These are phyloP conservation scores for Rambutsinella grinnellia DNA, from an alignment of 2,888 invertebrate genomes.

Conservation along the genomic window DNA sequence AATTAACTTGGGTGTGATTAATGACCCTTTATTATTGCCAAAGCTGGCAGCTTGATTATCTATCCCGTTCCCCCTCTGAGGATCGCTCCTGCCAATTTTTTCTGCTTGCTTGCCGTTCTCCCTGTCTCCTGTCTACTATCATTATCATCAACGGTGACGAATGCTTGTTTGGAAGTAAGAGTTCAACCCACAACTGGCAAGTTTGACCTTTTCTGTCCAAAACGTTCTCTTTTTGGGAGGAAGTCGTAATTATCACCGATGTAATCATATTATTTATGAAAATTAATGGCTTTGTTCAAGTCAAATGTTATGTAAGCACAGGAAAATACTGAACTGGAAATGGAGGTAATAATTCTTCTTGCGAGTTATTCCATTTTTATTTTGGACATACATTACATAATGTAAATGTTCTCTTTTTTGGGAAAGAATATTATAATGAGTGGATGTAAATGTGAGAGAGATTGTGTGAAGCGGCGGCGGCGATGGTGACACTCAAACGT, in stretches of 20 bases:
- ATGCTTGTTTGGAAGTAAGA: background rate
- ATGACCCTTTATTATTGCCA: slow-evolving; percentile 47
- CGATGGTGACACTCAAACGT: too few relatives aligned
- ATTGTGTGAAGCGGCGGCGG: too few relatives aligned
- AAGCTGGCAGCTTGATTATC: background rate
- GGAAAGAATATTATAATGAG: too few relatives aligned
- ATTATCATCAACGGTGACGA: background rate
- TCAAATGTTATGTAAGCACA: background rate
- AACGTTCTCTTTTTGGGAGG: background rate
- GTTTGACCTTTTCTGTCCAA: slow-evolving; percentile 27
- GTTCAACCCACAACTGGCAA: slow-evolving; percentile 24
- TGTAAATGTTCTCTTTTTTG: too few relatives aligned
- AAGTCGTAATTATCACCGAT: slow-evolving; percentile 27
- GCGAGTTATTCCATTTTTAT: background rate
- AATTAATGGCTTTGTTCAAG: slow-evolving; percentile 23
- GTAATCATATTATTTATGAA: slow-evolving; percentile 34
- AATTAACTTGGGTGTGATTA: slow-evolving; percentile 54
- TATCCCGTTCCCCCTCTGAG: background rate
- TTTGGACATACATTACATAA: background rate
- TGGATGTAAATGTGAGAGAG: too few relatives aligned
- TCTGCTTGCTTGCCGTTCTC: background rate
- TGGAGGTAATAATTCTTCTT: background rate
- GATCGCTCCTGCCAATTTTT: background rate
- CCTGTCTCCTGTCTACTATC: background rate
- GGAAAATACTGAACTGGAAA: too few relatives aligned